Evolutionary conservation across 2,113 vertebrate genomes (phyloP).

Genomic region (Ceyx melanurus): DNA sequence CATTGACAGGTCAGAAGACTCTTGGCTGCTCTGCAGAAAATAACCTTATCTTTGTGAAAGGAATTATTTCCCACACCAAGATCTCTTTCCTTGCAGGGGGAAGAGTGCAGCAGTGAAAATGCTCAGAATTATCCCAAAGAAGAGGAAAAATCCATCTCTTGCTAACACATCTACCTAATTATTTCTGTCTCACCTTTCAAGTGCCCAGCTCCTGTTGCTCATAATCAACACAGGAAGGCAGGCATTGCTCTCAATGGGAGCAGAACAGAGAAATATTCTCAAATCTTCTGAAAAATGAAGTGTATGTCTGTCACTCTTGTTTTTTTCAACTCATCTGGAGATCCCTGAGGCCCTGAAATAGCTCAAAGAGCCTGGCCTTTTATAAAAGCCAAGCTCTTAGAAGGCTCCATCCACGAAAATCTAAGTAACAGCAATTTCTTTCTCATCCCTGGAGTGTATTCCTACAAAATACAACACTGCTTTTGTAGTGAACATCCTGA

Average conservation of each 20-base stretch:
- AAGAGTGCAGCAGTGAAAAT: not conserved
- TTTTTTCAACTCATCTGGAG: not conserved
- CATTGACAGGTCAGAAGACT: not conserved
- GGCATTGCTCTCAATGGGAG: not conserved
- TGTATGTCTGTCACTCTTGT: not conserved
- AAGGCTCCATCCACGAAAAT: not conserved
- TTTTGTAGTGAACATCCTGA: not conserved
- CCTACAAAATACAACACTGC: not conserved
- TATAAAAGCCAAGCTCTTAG: not conserved
- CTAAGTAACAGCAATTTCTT: not conserved
- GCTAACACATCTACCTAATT: accelerated
- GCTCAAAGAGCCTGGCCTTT: not conserved
- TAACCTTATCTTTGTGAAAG: not conserved
- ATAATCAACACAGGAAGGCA: not conserved
- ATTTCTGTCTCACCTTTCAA: not conserved
- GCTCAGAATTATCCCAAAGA: not conserved
- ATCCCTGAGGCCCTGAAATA: not conserved
- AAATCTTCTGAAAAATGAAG: not conserved
- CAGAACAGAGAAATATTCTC: not conserved
- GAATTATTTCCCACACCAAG: not conserved
- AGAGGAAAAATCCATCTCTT: not conserved
- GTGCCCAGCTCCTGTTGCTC: not conserved
- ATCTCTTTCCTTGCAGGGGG: not conserved
- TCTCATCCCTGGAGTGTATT: not conserved
- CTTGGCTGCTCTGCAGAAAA: not conserved